Evolutionary conservation across 2,888 invertebrate species (phyloP), one percentile per base, ranked within the genome.

Genomic region (Sinopyrophorus schimmeli): DNA sequence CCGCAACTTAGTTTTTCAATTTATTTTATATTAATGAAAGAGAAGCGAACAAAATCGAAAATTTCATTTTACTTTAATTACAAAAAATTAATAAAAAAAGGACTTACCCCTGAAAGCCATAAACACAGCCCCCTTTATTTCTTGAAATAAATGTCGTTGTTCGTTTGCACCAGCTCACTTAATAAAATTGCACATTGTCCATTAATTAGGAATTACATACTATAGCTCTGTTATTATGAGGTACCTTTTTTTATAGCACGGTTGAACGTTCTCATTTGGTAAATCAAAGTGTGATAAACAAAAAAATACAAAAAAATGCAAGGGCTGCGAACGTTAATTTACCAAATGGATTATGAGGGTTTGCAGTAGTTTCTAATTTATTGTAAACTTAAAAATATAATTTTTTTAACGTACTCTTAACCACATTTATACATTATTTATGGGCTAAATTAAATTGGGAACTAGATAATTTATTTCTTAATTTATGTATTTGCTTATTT

Each of bases 231-330:
- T 57, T 60, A 61, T 58, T 61, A 58, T 72, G 71, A 73, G 72
- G 72, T 73, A 73, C 72, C 70, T 72, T 72, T 69, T n/a, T n/a
- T 61, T 70, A 72, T 72, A 73, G 72, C 72, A 73, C 72, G 71
- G 68, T 63, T 47, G 43, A 43, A 48, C 43, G 38, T 39, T 37
- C 32, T 43, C 30, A 31, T 32, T 44, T 39, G 42, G 26, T 32
- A 42, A 43, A 49, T 30, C 21, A 17, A 18, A 10, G 20, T 20
- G 20, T 27, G 12, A 10, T 18, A 5, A 5, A 18, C 18, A 18
- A 18, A 18, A 18, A 5, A 6, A 5, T 5, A 18, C 18, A 18
- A 6, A 18, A 18, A 18, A 18, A 18, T 5, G 18, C 4, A 18
- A 18, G 4, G 18, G 4, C 5, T 18, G 18, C 7, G 20, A 11